phyloP scores from a whole-genome alignment of 2,797 vertebrate species.

The Myripristis jacobus region DNA sequence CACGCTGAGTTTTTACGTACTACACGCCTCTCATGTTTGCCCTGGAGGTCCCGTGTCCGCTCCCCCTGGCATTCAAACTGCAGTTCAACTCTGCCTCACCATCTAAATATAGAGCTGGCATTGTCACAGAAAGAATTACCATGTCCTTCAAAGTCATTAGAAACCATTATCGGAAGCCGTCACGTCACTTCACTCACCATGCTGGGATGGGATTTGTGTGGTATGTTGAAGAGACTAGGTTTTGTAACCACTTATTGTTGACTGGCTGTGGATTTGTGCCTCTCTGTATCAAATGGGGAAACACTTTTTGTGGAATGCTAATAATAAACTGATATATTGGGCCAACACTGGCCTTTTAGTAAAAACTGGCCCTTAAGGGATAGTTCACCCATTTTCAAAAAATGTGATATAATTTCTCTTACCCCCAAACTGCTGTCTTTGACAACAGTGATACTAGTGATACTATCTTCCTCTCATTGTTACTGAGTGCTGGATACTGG shows the following conservation, averaged over 20 bases:
- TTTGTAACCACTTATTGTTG: constrained; percentile 11
- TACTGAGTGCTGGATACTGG: too few relatives aligned
- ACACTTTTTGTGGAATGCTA: background rate
- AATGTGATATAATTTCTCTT: too few relatives aligned
- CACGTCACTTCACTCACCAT: constrained; percentile 13
- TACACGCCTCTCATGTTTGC: constrained; percentile 68
- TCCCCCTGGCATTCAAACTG: constrained; percentile 59
- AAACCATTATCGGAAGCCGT: constrained; percentile 57
- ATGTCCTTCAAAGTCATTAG: constrained; percentile 72
- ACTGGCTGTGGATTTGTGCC: constrained; percentile 12
- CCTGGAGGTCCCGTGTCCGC: constrained; percentile 57
- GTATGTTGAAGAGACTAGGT: constrained; percentile 33
- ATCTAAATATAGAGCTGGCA: constrained; percentile 69
- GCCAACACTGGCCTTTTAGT: too few relatives aligned
- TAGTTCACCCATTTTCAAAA: too few relatives aligned
- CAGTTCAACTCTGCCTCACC: constrained; percentile 60
- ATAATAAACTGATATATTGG: background rate
- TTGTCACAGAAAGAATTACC: constrained; percentile 66
- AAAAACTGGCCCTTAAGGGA: too few relatives aligned
- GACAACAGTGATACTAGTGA: too few relatives aligned
- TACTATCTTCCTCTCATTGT: too few relatives aligned
- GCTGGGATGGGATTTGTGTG: background rate
- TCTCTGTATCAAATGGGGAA: background rate
- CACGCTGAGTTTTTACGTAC: constrained; percentile 62
- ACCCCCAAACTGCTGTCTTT: too few relatives aligned